Percentiles rank a stretch among this genome's conserved stretches.
Evolutionary conservation across 2,888 invertebrate species (phyloP).

Genomic region (Pammene aurita): DNA sequence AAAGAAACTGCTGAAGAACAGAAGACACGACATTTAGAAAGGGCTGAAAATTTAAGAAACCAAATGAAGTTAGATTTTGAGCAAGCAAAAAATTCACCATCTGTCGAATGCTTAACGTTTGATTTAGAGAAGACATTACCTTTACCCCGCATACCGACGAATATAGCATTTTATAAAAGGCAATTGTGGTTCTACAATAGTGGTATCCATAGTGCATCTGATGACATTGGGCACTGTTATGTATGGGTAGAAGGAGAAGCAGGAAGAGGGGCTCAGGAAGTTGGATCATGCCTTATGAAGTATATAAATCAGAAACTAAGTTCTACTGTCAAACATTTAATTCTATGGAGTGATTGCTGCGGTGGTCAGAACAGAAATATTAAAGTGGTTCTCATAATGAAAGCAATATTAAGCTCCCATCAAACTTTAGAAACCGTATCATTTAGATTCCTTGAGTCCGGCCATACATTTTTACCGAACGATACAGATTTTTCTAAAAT

Average conservation of each 20-base stretch:
- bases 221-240: slow-evolving; percentile 1
- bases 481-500: slow-evolving; percentile 11
- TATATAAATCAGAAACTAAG: slow-evolving; percentile 11
- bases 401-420: slow-evolving; percentile 10
- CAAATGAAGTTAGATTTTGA: slow-evolving; percentile 40
- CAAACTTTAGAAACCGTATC: slow-evolving; percentile 3
- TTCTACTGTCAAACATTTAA: background rate
- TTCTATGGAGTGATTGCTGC: slow-evolving; percentile 7
- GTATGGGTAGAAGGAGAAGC: slow-evolving; percentile 10
- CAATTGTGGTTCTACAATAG: too few relatives aligned
- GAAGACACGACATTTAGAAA: background rate
- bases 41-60: slow-evolving; percentile 20
- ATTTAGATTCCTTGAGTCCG: slow-evolving; percentile 7
- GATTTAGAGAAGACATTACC: slow-evolving; percentile 41
- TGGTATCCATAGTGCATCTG: slow-evolving; percentile 37
- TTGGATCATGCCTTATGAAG: slow-evolving; percentile 10
- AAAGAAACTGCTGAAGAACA: background rate
- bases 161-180: slow-evolving; percentile 43
- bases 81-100: slow-evolving; percentile 29
- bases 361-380: slow-evolving; percentile 18
- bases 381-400: background rate
- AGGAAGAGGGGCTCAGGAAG: slow-evolving; percentile 6
- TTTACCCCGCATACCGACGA: slow-evolving; percentile 40
- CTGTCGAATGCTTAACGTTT: too few relatives aligned
- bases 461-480: too few relatives aligned